phyloP scores from a whole-genome alignment of 2,888 invertebrate genomes.

The Orgyia antiqua region DNA sequence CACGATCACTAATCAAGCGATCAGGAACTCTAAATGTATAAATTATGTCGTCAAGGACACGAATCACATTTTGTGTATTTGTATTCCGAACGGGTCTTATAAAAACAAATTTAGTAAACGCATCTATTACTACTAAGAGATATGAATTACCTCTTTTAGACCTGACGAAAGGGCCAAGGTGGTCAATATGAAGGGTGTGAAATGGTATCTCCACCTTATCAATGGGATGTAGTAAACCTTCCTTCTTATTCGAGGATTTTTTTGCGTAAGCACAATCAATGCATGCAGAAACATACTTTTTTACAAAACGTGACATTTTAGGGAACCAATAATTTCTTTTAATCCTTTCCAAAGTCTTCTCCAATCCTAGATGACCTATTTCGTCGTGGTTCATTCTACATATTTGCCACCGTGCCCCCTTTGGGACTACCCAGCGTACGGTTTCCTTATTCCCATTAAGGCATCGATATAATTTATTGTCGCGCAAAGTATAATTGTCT shows the following conservation, averaged over 20 bases:
- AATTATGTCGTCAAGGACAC: background rate
- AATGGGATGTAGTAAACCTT: background rate
- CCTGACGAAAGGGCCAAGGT: constrained; percentile 33
- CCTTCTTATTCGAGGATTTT: background rate
- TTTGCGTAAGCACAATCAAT: constrained; percentile 1
- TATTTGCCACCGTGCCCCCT: constrained; percentile 3
- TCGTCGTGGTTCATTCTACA: constrained; percentile 4
- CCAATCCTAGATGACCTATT: constrained; percentile 3
- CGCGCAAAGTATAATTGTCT: background rate
- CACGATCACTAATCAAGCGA: background rate
- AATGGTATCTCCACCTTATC: background rate
- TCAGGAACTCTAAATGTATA: background rate
- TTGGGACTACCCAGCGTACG: constrained; percentile 3
- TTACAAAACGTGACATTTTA: constrained; percentile 3
- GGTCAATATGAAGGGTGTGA: constrained; percentile 33
- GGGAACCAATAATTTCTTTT: constrained; percentile 3
- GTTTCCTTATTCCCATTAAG: background rate
- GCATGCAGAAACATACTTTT: constrained; percentile 3
- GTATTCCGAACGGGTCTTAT: background rate
- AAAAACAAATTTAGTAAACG: constrained; percentile 7
- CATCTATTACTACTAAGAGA: constrained; percentile 10
- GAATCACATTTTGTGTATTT: background rate
- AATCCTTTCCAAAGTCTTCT: constrained; percentile 2
- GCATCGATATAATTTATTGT: background rate
- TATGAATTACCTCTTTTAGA: constrained; percentile 18